Percentiles rank a stretch among this genome's conserved stretches.
phyloP scores from a whole-genome alignment of 2,797 vertebrate genomes.

The Perodicticus potto region DNA sequence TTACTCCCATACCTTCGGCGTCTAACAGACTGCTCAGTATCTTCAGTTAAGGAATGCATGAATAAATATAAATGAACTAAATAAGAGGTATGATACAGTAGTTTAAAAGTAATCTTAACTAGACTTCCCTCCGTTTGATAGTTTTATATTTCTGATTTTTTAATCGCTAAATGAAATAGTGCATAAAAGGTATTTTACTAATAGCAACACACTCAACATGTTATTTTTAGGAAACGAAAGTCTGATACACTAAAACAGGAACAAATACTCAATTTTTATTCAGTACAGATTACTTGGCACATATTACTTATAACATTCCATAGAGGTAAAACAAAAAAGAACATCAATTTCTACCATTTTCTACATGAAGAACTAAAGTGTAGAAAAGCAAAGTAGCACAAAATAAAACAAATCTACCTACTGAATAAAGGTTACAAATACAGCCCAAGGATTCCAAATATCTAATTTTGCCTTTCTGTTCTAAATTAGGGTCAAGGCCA shows the following conservation, averaged over 20 bases:
- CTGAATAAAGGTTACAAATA: neutral
- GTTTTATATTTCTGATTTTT: neutral
- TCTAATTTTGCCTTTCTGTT: neutral
- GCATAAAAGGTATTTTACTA: neutral
- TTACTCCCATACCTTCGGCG: neutral
- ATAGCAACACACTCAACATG: neutral
- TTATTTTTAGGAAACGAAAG: neutral
- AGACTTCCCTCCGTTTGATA: neutral
- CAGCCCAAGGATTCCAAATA: neutral
- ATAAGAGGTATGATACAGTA: neutral
- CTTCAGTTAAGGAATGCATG: neutral
- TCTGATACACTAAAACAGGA: neutral
- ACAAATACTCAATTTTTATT: slow-evolving; percentile 6
- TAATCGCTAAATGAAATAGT: neutral
- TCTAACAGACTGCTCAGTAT: neutral
- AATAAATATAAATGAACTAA: neutral
- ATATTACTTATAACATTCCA: neutral
- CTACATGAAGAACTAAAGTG: slow-evolving; percentile 8
- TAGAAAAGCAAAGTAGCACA: neutral
- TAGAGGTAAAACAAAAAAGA: neutral
- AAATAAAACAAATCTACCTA: neutral
- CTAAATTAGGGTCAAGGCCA: neutral
- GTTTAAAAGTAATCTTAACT: neutral
- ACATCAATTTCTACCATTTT: neutral
- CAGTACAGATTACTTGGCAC: neutral